Conservation (phyloP, 1,140 invertebrate species). For the Glomeris maerens region DNA sequence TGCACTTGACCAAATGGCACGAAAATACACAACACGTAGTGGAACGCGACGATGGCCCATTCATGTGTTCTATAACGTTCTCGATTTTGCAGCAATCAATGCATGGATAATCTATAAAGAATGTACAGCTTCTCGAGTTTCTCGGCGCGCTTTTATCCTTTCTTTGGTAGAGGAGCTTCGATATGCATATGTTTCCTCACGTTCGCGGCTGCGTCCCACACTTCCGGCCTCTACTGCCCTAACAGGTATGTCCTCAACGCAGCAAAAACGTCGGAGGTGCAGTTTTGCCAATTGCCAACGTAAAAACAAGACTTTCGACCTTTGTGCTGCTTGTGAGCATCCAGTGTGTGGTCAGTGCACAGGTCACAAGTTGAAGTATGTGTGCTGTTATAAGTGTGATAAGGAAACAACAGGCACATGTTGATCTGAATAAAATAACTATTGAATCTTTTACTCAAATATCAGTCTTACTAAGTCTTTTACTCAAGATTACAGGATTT, state of each 20-base stretch:
- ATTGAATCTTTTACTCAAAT: too few species aligned
- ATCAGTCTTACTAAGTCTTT: too few species aligned
- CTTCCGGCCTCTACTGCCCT: not conserved
- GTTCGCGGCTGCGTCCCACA: not conserved
- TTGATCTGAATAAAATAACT: too few species aligned
- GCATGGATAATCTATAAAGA: conserved; percentile 6
- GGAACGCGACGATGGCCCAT: conserved; percentile 9
- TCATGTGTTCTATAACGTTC: conserved; percentile 12
- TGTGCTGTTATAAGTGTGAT: too few species aligned
- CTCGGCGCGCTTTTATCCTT: not conserved
- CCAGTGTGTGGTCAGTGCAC: not conserved
- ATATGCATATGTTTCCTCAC: not conserved
- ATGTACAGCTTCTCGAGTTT: not conserved
- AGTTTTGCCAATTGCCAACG: not conserved
- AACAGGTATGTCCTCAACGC: not conserved
- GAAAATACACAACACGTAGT: conserved; percentile 3
- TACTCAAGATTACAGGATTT: too few species aligned
- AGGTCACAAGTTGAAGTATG: not conserved
- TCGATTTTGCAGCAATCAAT: conserved; percentile 9
- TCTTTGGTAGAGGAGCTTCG: conserved; percentile 4
- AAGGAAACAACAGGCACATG: too few species aligned
- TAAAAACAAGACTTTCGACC: not conserved
- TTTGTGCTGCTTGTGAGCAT: not conserved
- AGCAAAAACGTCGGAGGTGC: not conserved
- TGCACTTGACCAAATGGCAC: conserved; percentile 10